These are phyloP conservation scores for Drosophila truncata DNA, from an alignment of 1,140 invertebrate species.

Conservation along the genomic window DNA sequence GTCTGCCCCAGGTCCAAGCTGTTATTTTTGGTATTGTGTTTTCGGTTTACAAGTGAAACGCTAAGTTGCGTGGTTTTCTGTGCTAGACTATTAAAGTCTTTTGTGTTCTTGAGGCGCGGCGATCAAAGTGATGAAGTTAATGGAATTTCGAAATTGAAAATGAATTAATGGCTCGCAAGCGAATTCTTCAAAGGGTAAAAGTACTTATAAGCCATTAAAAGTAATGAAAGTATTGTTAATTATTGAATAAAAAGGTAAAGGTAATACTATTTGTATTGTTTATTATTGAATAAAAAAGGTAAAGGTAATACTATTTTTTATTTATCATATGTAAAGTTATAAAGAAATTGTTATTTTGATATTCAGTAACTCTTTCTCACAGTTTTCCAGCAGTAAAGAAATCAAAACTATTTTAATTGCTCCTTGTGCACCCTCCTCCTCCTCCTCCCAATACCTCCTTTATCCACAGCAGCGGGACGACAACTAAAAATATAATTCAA, in stretches of 20 bases:
- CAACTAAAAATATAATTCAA: constrained; percentile 50
- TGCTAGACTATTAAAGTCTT: constrained; percentile 44
- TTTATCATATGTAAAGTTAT: background rate
- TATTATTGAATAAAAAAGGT: background rate
- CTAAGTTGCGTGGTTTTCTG: constrained; percentile 61
- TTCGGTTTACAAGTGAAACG: constrained; percentile 55
- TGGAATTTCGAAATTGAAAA: constrained; percentile 31
- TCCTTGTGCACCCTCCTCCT: background rate
- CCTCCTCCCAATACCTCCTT: background rate
- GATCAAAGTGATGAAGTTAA: constrained; percentile 43
- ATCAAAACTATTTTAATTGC: constrained; percentile 15
- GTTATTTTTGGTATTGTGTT: constrained; percentile 47
- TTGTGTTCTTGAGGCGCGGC: constrained; percentile 54
- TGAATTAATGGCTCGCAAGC: constrained; percentile 1
- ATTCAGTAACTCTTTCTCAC: background rate
- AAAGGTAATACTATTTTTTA: background rate
- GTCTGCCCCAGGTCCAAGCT: constrained; percentile 60
- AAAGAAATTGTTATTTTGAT: background rate
- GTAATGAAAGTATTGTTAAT: background rate
- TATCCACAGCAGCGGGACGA: constrained; percentile 5
- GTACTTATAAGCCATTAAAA: background rate
- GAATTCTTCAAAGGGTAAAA: background rate
- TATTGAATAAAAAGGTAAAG: background rate
- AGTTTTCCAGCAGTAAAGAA: background rate
- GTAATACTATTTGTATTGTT: background rate